These are phyloP conservation scores for Drosophila robusta DNA, from an alignment of 2,888 invertebrate species.

Conservation along the genomic window DNA sequence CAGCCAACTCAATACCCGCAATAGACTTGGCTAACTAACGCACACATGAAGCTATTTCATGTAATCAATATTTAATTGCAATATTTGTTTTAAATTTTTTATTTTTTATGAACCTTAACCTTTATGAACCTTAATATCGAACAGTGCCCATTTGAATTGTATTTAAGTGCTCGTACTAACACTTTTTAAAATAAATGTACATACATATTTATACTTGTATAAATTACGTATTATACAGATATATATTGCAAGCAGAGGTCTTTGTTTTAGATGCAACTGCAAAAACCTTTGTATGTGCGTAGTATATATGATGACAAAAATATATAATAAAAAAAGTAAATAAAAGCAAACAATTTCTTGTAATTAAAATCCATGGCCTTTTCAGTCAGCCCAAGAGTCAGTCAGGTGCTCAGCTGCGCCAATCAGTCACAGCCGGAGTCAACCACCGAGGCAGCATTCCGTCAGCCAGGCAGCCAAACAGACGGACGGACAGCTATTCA, in stretches of 20 bases:
- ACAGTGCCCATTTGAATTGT: too few relatives aligned
- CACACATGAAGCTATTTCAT: too few relatives aligned
- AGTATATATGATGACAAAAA: constrained; percentile 1
- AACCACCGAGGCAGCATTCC: constrained; percentile 70
- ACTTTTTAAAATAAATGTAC: too few relatives aligned
- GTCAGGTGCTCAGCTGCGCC: constrained; percentile 79
- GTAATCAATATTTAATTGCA: too few relatives aligned
- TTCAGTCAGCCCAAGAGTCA: constrained; percentile 67
- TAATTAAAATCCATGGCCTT: constrained; percentile 81
- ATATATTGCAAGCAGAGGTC: constrained; percentile 39
- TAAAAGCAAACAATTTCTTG: constrained; percentile 80
- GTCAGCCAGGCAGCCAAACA: constrained; percentile 16
- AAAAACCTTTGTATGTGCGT: constrained; percentile 38
- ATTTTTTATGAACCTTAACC: too few relatives aligned
- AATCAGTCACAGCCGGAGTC: constrained; percentile 78
- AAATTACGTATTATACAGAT: background rate
- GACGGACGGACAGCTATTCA: constrained; percentile 7
- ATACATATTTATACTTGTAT: background rate
- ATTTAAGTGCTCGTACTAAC: too few relatives aligned
- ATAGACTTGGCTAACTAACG: background rate
- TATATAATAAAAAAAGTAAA: constrained; percentile 26
- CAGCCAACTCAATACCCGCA: background rate
- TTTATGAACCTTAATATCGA: too few relatives aligned
- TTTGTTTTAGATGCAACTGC: constrained; percentile 54
- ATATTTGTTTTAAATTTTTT: background rate